These are phyloP conservation scores for Darevskia mixta DNA, from an alignment of 2,797 vertebrate species.

Conservation along the genomic window DNA sequence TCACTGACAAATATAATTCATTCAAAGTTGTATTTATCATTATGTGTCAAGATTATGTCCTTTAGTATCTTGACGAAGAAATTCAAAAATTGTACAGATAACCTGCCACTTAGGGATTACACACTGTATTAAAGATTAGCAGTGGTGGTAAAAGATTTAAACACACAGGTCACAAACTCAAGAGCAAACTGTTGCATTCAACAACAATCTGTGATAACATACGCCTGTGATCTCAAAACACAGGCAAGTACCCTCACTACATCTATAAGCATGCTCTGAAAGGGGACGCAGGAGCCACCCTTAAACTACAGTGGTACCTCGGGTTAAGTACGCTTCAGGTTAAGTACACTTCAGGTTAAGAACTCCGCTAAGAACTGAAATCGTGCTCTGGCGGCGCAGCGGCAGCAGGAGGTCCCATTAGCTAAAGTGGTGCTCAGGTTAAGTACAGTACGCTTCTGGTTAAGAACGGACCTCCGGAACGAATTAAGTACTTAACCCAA, in stretches of 20 bases:
- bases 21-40: background rate
- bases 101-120: background rate
- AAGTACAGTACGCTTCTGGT: no score
- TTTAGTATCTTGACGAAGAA: accelerated
- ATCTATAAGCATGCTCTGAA: background rate
- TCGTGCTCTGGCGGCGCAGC: no score
- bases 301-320: no score
- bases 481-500: no score
- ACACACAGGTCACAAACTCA: background rate
- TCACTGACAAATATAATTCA: background rate
- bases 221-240: background rate
- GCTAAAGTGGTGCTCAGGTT: no score
- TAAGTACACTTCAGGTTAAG: no score
- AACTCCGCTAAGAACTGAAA: no score
- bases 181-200: background rate
- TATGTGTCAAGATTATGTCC: accelerated
- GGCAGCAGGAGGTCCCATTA: no score
- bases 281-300: no score
- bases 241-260: background rate
- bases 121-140: background rate
- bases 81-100: background rate
- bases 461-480: no score
- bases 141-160: accelerated
- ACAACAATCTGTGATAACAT: background rate
- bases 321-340: no score